phyloP scores from a whole-genome alignment of 2,797 vertebrate species.

The Xenentodon cancila region DNA sequence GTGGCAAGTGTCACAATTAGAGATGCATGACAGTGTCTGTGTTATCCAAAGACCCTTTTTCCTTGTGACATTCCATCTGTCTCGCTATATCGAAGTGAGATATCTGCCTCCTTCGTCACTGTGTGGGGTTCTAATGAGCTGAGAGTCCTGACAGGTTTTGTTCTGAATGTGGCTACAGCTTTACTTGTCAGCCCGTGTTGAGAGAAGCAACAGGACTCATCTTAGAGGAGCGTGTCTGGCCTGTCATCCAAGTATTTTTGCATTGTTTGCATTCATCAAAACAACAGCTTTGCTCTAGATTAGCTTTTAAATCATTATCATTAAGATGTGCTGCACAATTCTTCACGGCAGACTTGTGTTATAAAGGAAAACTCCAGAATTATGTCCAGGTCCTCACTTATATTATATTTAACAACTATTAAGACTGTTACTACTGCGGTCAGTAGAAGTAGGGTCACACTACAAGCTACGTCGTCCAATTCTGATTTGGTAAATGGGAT shows the following conservation, averaged over 20 bases:
- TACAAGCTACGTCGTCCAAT: too few species aligned
- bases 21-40: conserved; percentile 39
- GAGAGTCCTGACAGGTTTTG: conserved; percentile 64
- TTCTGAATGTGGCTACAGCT: conserved; percentile 47
- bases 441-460: too few species aligned
- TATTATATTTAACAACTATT: too few species aligned
- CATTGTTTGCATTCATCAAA: conserved; percentile 28
- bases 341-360: too few species aligned
- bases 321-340: too few species aligned
- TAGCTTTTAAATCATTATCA: too few species aligned
- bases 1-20: conserved; percentile 48
- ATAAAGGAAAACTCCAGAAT: too few species aligned
- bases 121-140: conserved; percentile 71
- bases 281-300: conserved; percentile 13
- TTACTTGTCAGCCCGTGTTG: conserved; percentile 50
- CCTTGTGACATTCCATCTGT: conserved; percentile 72
- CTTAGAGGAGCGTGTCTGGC: conserved; percentile 17
- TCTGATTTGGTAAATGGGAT: too few species aligned
- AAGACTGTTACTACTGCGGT: too few species aligned
- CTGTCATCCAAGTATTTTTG: conserved; percentile 20
- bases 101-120: conserved; percentile 70
- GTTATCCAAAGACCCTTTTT: conserved; percentile 51
- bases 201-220: conserved; percentile 42
- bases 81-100: conserved; percentile 72
- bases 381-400: too few species aligned